Base-by-base conservation (phyloP, 2,888 invertebrate species). In the Andrena flavipes region DNA sequence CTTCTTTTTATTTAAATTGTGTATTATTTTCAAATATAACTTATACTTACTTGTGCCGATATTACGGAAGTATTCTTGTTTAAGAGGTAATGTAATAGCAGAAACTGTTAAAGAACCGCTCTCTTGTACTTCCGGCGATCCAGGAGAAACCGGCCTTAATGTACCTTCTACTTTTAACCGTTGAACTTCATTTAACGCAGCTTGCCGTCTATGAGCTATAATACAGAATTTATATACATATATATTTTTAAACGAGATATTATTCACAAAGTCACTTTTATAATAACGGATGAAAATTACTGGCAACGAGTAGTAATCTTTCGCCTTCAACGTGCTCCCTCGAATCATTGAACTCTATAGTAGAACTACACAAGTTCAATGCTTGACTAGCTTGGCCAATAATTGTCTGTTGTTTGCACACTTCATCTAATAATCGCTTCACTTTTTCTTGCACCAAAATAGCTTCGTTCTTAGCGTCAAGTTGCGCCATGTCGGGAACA, bases 251-350 rank as follows among this genome's bases (percentile, higher is more conserved):
- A 20, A 73, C 65, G 16, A 60, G 49, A 10, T 33, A 20, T 35
- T 59, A 62, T 62, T 33, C 74, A 67, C 13, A 6, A 10, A 29
- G 13, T 29, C 10, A 33, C 3, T 51, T 49, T 29, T 62, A 48
- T 67, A 62, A 20, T 48, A 26, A 65, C 29, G 6, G 8, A 20
- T 65, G 0, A 54, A 29, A 71, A 48, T 96, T 95, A 98, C 98
- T 98, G 71, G 99, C 98, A 89, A 99, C 95, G 33, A 99, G 95
- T 33, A 99, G 95, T 79, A 99, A 95, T 84, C 98, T 95, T 94
- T 99, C 99, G 51, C 98, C 99, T 93, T 99, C 99, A 0, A 99
- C 98, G 91, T 99, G 98, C 92, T 99, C 98, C 0, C 97, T 96
- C 0, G 98, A 98, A 4, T 98, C 98, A 71, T 97, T 97, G 93